Evolutionary conservation across 92 coral and sea anemone genomes (phyloP), one percentile per base, ranked within the genome.

Genomic region (Blastomussa wellsi): DNA sequence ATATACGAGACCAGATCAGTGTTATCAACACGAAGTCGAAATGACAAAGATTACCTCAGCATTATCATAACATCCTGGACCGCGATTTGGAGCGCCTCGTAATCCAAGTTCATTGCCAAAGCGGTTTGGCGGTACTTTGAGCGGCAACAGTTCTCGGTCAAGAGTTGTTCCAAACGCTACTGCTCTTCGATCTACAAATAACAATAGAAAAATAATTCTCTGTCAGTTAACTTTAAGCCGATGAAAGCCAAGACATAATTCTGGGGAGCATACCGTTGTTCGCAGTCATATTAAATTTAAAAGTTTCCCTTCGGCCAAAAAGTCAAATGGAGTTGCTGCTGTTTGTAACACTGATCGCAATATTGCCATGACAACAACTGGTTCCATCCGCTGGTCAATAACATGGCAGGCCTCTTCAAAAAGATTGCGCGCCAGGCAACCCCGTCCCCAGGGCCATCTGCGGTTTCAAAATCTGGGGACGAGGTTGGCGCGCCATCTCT

Each of bases 51-150:
- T 57, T 87, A 96, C 98, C 95, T 96, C 98, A 4, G 98, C 98
- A 72, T 96, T 94, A 69, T 96, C 93, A 69, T 96, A 96, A 86
- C 98, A 88, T 17, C 98, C 98, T 15, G 98, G 98, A 0, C 98
- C 98, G 24, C 94, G 94, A 64, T 89, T 93, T 20, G 98, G 98
- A 14, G 98, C 94, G 13, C 95, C 95, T 2, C 98, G 95, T 19
- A 91, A 78, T 2, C 82, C 90, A 44, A 96, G 86, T 72, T 94
- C 93, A 55, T 96, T 96, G 33, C 98, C 98, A 82, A 95, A 93
- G 37, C 98, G 92, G 31, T 92, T 96, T 38, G 94, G 88, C 38
- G 98, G 98, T 13, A 94, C 88, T 84, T 96, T 86, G 10, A 94
- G 90, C 28, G 98, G 98, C 53, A 96, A 78, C 36, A 96, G 87